A percentile compares a stretch with the other conserved stretches of the same genome.
Evolutionary conservation across 2,888 invertebrate genomes (phyloP).

Genomic region (Plebejus melissa): DNA sequence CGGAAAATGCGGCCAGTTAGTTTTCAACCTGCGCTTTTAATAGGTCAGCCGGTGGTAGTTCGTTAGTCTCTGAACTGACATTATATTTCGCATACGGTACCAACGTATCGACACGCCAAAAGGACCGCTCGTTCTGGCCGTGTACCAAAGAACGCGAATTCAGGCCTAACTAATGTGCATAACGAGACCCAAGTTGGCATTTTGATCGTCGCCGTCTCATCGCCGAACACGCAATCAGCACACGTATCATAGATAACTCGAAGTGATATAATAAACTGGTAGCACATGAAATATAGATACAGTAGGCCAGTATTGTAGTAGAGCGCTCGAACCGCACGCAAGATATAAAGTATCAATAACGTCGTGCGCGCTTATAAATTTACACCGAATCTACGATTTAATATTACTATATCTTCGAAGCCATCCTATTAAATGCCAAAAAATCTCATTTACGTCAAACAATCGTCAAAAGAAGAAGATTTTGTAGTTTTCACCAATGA

Average conservation of each 20-base stretch:
- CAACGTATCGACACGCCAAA: conserved; percentile 74
- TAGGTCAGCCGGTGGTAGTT: conserved; percentile 75
- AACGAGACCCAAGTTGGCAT: conserved; percentile 74
- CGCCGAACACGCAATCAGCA: conserved; percentile 38
- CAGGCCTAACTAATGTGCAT: conserved; percentile 69
- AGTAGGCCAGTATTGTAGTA: not conserved
- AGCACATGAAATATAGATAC: not conserved
- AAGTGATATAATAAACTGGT: not conserved
- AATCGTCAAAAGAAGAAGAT: not conserved
- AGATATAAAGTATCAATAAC: not conserved
- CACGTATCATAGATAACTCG: conserved; percentile 7
- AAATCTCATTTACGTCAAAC: not conserved
- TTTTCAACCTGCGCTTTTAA: conserved; percentile 45
- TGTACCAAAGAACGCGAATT: conserved; percentile 75
- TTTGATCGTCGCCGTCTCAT: conserved; percentile 50
- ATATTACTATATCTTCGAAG: not conserved
- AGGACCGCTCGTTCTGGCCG: conserved; percentile 75
- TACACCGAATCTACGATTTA: no score
- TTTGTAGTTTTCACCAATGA: not conserved
- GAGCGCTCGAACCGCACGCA: not conserved
- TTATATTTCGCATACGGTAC: conserved; percentile 69
- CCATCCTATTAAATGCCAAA: no score
- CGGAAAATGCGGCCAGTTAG: conserved; percentile 30
- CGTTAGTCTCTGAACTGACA: conserved; percentile 77
- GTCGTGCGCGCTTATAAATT: not conserved